A percentile compares a stretch with the other conserved stretches of the same genome.
Conservation (phyloP, 2,888 invertebrate genomes). For the Agriopis leucophaearia region DNA sequence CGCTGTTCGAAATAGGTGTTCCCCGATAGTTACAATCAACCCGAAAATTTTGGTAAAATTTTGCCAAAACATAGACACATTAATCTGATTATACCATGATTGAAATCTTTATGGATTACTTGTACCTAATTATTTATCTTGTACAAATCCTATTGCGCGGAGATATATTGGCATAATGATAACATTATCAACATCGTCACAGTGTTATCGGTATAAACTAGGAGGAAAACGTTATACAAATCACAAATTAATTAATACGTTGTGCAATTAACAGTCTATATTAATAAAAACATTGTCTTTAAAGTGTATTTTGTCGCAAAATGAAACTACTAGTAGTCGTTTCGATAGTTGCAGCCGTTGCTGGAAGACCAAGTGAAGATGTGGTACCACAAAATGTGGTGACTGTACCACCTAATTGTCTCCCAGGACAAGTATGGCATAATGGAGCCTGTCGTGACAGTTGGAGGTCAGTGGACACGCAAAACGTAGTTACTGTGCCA, state of each 20-base stretch:
- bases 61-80: neutral
- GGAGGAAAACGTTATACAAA: conserved; percentile 29
- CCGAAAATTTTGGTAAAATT: too few species aligned
- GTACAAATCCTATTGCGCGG: conserved; percentile 13
- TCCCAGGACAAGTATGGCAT: conserved; percentile 29
- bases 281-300: conserved; percentile 2
- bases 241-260: conserved; percentile 32
- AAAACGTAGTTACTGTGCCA: conserved; percentile 19
- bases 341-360: conserved; percentile 13
- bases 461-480: conserved; percentile 2
- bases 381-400: conserved; percentile 26
- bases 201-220: conserved; percentile 24
- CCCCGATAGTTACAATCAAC: too few species aligned
- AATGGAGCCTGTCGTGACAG: conserved; percentile 30
- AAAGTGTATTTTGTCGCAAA: conserved; percentile 7
- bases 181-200: conserved; percentile 33
- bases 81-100: conserved; percentile 9
- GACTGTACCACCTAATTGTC: conserved; percentile 35
- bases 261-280: conserved; percentile 21
- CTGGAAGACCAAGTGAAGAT: conserved; percentile 28
- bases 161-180: conserved; percentile 21
- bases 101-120: neutral
- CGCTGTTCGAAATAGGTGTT: too few species aligned
- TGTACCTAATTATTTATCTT: conserved; percentile 7
- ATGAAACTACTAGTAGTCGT: conserved; percentile 26